Evolutionary conservation across 1,140 invertebrate genomes (phyloP).

Genomic region (Bombus balteatus): DNA sequence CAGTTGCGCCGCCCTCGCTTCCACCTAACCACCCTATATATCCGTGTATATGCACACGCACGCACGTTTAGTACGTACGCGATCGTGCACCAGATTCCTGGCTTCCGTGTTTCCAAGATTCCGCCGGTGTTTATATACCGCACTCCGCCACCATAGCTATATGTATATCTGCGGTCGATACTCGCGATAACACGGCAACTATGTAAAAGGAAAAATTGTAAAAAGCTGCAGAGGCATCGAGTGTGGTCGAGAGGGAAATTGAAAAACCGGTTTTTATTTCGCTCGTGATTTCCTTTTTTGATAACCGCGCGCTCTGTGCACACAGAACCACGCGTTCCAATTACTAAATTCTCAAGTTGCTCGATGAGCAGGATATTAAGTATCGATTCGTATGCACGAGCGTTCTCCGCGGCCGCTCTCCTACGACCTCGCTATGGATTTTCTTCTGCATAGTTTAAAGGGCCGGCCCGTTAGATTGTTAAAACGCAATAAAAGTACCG

Average conservation of each 20-base stretch:
- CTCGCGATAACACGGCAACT: neutral
- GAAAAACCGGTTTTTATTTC: neutral
- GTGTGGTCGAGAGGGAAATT: neutral
- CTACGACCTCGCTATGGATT: neutral
- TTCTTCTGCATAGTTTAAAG: neutral
- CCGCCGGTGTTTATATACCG: slow-evolving; percentile 8
- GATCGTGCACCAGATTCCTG: slow-evolving; percentile 45
- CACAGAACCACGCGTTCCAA: neutral
- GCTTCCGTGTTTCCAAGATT: slow-evolving; percentile 52
- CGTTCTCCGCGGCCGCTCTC: too few relatives aligned
- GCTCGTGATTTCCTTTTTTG: neutral
- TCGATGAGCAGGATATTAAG: neutral
- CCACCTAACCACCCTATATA: neutral
- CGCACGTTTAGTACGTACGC: slow-evolving; percentile 14
- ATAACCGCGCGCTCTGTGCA: too few relatives aligned
- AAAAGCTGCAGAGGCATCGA: neutral
- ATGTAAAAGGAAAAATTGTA: neutral
- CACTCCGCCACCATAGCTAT: neutral
- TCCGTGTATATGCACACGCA: neutral
- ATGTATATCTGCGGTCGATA: neutral
- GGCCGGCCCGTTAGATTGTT: neutral
- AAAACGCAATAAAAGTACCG: slow-evolving; percentile 9
- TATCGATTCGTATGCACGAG: slow-evolving; percentile 22
- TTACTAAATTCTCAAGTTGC: slow-evolving; percentile 27
- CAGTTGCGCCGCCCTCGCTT: neutral